Conservation (phyloP, 2,113 vertebrate species). For the Corydoras maculifer region DNA sequence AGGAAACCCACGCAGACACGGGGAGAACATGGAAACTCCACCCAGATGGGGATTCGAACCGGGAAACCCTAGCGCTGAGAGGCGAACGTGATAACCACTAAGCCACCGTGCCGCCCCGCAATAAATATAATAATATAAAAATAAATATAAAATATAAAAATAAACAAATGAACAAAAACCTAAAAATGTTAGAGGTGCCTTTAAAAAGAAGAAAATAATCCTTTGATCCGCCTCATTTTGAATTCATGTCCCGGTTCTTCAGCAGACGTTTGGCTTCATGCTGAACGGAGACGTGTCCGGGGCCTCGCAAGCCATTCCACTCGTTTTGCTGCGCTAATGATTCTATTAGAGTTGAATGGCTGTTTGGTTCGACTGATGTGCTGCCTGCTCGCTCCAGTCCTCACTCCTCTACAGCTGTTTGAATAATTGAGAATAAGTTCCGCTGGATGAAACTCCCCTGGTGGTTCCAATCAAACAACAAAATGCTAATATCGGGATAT, state of each 20-base stretch:
- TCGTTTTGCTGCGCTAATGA: slow-evolving; percentile 29
- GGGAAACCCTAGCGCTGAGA: no score
- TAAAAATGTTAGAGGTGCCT: not conserved
- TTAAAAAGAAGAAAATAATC: slow-evolving; percentile 1
- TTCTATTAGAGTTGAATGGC: slow-evolving; percentile 34
- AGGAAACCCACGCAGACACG: no score
- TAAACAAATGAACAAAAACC: not conserved
- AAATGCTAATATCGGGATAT: slow-evolving; percentile 35
- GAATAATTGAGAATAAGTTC: slow-evolving; percentile 27
- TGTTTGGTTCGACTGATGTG: slow-evolving; percentile 16
- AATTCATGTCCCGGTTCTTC: slow-evolving; percentile 7
- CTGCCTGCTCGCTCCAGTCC: slow-evolving; percentile 24
- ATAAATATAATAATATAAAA: no score
- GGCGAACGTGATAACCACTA: no score
- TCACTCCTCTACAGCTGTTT: slow-evolving; percentile 27
- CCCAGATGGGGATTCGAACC: no score
- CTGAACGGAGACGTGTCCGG: slow-evolving; percentile 26
- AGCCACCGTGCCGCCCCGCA: no score
- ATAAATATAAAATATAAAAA: no score
- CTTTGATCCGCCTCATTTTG: not conserved
- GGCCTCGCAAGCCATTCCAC: slow-evolving; percentile 10
- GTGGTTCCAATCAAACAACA: slow-evolving; percentile 32
- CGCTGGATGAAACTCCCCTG: slow-evolving; percentile 26
- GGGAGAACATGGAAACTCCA: no score
- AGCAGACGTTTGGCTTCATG: slow-evolving; percentile 23